Conservation (phyloP, 2,888 invertebrate species). For the Lasius fuliginosus region DNA sequence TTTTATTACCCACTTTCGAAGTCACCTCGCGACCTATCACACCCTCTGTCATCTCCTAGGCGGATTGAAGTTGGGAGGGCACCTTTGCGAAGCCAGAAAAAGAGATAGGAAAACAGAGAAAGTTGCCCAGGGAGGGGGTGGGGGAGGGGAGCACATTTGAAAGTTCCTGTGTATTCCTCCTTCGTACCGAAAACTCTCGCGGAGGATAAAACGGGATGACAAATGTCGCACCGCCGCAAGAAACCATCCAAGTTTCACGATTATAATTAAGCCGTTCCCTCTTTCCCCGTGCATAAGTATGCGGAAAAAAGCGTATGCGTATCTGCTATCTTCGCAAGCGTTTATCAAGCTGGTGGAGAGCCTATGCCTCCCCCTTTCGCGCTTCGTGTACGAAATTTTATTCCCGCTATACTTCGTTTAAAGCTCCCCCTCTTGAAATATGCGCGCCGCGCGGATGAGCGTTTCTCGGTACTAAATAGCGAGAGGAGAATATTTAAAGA, state of each 20-base stretch:
- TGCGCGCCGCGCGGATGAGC: slow-evolving; percentile 16
- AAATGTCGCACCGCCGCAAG: slow-evolving; percentile 47
- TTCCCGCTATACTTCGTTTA: slow-evolving; percentile 39
- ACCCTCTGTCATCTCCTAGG: slow-evolving; percentile 57
- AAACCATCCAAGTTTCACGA: slow-evolving; percentile 65
- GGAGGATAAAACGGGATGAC: slow-evolving; percentile 69
- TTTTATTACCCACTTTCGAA: slow-evolving; percentile 76
- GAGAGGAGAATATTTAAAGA: slow-evolving; percentile 39
- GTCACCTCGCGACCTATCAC: slow-evolving; percentile 74
- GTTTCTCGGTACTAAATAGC: slow-evolving; percentile 46
- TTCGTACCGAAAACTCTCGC: slow-evolving; percentile 6
- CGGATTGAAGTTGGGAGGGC: slow-evolving; percentile 37
- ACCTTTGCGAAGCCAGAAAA: slow-evolving; percentile 40
- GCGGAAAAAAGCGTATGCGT: slow-evolving; percentile 49
- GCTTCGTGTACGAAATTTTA: slow-evolving; percentile 44
- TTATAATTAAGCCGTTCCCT: slow-evolving; percentile 69
- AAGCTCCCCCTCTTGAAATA: slow-evolving; percentile 30
- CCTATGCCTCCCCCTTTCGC: slow-evolving; percentile 1
- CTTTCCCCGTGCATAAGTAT: slow-evolving; percentile 25
- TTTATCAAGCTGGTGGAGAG: slow-evolving; percentile 41
- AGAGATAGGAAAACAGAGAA: slow-evolving; percentile 5
- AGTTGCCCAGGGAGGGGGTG: slow-evolving; percentile 39
- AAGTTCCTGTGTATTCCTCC: slow-evolving; percentile 65
- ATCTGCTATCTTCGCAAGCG: slow-evolving; percentile 42
- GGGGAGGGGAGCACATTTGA: slow-evolving; percentile 46